Evolutionary conservation across 2,113 vertebrate genomes (phyloP), one percentile per base, ranked within the genome.

Genomic region (Polypterus bichir): DNA sequence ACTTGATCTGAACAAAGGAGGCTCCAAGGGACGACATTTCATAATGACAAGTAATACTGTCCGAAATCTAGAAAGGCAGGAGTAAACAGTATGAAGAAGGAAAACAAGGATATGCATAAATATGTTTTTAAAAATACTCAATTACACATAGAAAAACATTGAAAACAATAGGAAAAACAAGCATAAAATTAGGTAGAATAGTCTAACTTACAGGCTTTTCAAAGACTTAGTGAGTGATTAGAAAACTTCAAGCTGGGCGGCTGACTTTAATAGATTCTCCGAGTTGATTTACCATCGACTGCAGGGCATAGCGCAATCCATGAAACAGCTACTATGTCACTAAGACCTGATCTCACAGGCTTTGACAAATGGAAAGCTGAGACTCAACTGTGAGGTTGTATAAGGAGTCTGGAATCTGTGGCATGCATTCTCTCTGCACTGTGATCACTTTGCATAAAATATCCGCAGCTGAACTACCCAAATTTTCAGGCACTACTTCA

Each of bases 1-100:
- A 97, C 73, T 80, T 87, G 84, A 99, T 93, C 82, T 95, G 91
- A 82, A 99, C 92, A 90, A 99, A 97, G 79, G 95, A 95, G 82
- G 86, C 75, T 62, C 90, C 82, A 79, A 90, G 88, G 88, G 92
- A 91, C 91, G 80, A 92, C 94, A 97, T 98, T 79, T 87, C 91
- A 94, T 93, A 91, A 85, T 92, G 91, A 85, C 77, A 65, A 67
- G 77, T 63, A 71, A 80, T 64, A 79, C 85, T 81, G 71, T 75
- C 73, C 77, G 78, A 71, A 80, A 82, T 86, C 76, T 90, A 91
- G 86, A 11, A 71, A 75, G 61, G 59, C 55, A 65, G 70, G 53
- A 59, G 57, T 47, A 62, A 64, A 51, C 27, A 2, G 27, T 27
- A 27, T 27, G 27, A 8, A 72, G 62, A 68, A 54, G 70, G 60